Evolutionary conservation across 2,113 vertebrate species (phyloP).

Genomic region (Sus scrofa): DNA sequence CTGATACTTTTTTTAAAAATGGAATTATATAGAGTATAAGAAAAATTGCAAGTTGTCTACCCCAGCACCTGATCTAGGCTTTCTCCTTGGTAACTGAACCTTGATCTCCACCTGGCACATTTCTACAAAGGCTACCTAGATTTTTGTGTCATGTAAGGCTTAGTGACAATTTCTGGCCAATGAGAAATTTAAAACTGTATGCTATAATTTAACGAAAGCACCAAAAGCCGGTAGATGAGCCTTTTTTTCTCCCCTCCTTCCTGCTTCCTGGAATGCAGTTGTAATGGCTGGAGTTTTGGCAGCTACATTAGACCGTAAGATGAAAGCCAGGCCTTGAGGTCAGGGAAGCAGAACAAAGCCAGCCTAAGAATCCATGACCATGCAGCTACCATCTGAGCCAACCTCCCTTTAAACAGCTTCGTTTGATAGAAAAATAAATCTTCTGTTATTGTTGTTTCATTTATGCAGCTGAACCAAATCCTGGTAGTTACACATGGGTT

Average conservation of each 20-base stretch:
- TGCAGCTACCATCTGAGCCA: not conserved
- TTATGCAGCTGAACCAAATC: not conserved
- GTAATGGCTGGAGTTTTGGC: not conserved
- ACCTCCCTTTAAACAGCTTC: not conserved
- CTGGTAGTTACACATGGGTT: not conserved
- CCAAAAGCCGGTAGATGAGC: not conserved
- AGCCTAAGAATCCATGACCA: not conserved
- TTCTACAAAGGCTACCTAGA: not conserved
- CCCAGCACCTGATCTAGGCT: not conserved
- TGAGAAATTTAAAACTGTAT: not conserved
- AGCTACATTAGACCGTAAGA: not conserved
- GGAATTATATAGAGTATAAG: not conserved
- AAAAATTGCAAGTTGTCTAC: not conserved
- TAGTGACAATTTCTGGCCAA: not conserved
- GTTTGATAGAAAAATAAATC: constrained; percentile 3
- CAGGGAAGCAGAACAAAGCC: not conserved
- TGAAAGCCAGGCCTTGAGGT: not conserved
- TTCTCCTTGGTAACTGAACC: not conserved
- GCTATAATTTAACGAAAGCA: not conserved
- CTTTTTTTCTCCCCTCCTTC: not conserved
- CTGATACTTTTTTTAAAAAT: not conserved
- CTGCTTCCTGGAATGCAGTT: not conserved
- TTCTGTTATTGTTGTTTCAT: not conserved
- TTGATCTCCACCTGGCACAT: not conserved
- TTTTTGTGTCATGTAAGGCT: not conserved